Evolutionary conservation across 1,140 invertebrate genomes (phyloP).

Genomic region (Drosophila sechellia): DNA sequence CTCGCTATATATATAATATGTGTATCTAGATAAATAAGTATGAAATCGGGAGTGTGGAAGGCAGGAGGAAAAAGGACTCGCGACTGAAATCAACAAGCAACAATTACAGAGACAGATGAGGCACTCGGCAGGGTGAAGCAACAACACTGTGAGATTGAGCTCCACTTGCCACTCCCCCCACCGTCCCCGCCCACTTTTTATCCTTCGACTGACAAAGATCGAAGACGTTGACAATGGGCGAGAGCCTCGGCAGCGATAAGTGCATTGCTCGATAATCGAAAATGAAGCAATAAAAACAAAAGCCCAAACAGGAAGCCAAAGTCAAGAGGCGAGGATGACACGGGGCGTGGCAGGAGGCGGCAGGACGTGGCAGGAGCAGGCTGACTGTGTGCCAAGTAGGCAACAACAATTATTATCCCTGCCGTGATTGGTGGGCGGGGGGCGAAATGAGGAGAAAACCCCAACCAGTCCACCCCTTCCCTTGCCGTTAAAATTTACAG

Average conservation of each 20-base stretch:
- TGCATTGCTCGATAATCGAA: constrained; percentile 76
- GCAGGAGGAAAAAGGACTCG: constrained; percentile 29
- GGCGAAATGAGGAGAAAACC: background rate
- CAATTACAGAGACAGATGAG: constrained; percentile 69
- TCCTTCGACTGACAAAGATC: constrained; percentile 54
- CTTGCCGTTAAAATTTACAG: constrained; percentile 33
- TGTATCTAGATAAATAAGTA: constrained; percentile 18
- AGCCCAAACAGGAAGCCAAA: constrained; percentile 48
- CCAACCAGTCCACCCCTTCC: background rate
- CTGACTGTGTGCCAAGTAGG: constrained; percentile 34
- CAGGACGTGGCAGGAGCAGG: no score
- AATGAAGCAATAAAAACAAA: constrained; percentile 77
- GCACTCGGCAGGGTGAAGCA: constrained; percentile 11
- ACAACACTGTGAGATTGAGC: constrained; percentile 56
- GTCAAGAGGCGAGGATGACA: constrained; percentile 29
- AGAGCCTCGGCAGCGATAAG: constrained; percentile 62
- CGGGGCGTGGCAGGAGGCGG: background rate
- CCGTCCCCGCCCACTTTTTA: constrained; percentile 5
- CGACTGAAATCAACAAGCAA: constrained; percentile 75
- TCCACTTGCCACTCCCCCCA: constrained; percentile 1
- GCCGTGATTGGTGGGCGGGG: constrained; percentile 41
- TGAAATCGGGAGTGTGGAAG: constrained; percentile 9
- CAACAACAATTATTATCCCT: constrained; percentile 59
- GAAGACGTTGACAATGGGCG: constrained; percentile 70
- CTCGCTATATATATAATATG: constrained; percentile 15